These are phyloP conservation scores for pig (Sus scrofa) DNA, from an alignment of 2,113 vertebrate genomes.

Conservation along the genomic window DNA sequence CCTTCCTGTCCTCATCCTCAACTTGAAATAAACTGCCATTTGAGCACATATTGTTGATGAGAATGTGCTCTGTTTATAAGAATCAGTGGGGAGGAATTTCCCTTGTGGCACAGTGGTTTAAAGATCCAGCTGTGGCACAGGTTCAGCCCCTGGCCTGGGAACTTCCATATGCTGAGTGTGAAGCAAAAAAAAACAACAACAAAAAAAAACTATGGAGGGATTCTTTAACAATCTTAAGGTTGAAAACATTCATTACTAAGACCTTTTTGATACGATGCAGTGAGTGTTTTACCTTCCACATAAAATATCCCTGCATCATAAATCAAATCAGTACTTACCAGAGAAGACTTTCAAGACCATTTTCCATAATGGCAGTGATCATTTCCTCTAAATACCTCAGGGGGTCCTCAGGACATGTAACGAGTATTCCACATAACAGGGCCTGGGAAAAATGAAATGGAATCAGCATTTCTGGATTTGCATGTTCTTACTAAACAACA, in stretches of 20 bases:
- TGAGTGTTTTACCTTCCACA: background rate
- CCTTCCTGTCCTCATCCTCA: background rate
- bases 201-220: background rate
- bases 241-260: background rate
- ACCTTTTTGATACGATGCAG: background rate
- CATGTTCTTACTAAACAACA: background rate
- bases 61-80: background rate
- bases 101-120: no score
- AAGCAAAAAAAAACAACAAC: no score
- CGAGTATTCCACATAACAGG: conserved; percentile 84
- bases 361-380: conserved; percentile 84
- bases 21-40: background rate
- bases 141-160: no score
- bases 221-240: background rate
- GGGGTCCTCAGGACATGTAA: conserved; percentile 83
- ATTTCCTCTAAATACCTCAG: conserved; percentile 87
- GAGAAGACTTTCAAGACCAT: conserved; percentile 76
- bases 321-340: conserved; percentile 77
- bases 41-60: background rate
- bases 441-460: conserved; percentile 65
- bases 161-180: no score
- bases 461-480: background rate
- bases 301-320: conserved; percentile 34
- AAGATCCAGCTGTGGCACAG: no score
- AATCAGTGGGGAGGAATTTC: background rate